Percentiles rank a stretch among this genome's conserved stretches.
phyloP scores from a whole-genome alignment of 1,140 invertebrate species.

The Goniozus legneri region DNA sequence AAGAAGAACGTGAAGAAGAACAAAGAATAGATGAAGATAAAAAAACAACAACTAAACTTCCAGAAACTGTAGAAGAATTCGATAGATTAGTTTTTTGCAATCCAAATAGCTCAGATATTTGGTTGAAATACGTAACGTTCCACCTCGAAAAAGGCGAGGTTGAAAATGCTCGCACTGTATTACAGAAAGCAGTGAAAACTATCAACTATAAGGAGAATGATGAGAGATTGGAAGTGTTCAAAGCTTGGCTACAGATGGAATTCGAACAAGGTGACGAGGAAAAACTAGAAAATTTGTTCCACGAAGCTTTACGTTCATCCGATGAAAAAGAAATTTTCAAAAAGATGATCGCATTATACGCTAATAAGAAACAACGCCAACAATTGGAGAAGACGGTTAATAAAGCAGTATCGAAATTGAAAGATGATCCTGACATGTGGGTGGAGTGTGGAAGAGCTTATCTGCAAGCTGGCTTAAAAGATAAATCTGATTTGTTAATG shows the following conservation, averaged over 20 bases:
- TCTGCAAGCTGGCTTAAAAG: conserved; percentile 64
- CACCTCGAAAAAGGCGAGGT: conserved; percentile 83
- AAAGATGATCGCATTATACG: conserved; percentile 72
- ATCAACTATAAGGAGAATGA: conserved; percentile 82
- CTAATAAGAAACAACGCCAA: conserved; percentile 62
- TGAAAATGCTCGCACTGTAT: conserved; percentile 82
- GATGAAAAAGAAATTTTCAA: conserved; percentile 70
- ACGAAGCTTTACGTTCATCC: conserved; percentile 78
- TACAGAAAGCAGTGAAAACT: conserved; percentile 73
- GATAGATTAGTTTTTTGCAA: conserved; percentile 78
- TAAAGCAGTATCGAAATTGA: conserved; percentile 72
- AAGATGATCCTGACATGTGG: conserved; percentile 67
- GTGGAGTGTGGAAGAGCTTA: conserved; percentile 65
- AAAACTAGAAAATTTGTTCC: conserved; percentile 65
- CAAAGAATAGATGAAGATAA: conserved; percentile 66
- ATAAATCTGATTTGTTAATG: conserved; percentile 75
- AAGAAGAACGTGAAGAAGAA: conserved; percentile 64
- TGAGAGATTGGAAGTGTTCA: conserved; percentile 90
- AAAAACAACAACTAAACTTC: conserved; percentile 60
- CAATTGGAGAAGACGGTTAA: conserved; percentile 72
- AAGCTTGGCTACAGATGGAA: conserved; percentile 87
- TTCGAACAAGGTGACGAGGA: conserved; percentile 80
- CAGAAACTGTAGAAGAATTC: conserved; percentile 81
- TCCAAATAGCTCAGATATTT: conserved; percentile 82
- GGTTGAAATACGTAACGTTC: conserved; percentile 89